Evolutionary conservation across 2,888 invertebrate genomes (phyloP).

Genomic region (Spisula solida): DNA sequence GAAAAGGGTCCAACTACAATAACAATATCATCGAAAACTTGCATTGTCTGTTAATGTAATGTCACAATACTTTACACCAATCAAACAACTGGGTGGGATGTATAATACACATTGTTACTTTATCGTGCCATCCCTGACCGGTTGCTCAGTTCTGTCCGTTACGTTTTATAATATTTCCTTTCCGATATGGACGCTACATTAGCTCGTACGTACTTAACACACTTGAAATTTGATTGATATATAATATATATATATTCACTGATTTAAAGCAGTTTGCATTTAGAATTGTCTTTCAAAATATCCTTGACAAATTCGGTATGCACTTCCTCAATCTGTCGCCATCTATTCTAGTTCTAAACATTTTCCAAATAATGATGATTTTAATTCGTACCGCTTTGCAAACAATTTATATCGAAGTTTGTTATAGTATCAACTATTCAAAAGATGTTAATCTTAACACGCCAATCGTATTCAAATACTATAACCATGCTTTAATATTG

Average conservation of each 20-base stretch:
- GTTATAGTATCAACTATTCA: background rate
- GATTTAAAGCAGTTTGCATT: background rate
- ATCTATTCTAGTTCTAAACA: background rate
- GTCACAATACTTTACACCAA: background rate
- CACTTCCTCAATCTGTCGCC: background rate
- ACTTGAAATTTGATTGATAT: background rate
- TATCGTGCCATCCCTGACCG: background rate
- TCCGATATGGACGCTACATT: conserved; percentile 1
- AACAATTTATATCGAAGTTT: background rate
- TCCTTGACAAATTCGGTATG: background rate
- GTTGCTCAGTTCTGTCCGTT: background rate
- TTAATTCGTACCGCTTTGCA: background rate
- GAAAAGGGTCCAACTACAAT: conserved; percentile 54
- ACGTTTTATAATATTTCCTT: background rate
- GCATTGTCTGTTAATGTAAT: background rate
- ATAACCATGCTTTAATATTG: conserved; percentile 7
- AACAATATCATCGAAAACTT: conserved; percentile 41
- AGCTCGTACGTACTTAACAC: background rate
- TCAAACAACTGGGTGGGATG: background rate
- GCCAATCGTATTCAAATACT: conserved; percentile 15
- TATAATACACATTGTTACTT: conserved; percentile 2
- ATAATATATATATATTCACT: background rate
- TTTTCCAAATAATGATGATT: too few relatives aligned
- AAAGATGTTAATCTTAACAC: background rate
- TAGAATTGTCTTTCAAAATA: background rate